Evolutionary conservation across 2,113 vertebrate species (phyloP).

Genomic region (Carassius gibelio): DNA sequence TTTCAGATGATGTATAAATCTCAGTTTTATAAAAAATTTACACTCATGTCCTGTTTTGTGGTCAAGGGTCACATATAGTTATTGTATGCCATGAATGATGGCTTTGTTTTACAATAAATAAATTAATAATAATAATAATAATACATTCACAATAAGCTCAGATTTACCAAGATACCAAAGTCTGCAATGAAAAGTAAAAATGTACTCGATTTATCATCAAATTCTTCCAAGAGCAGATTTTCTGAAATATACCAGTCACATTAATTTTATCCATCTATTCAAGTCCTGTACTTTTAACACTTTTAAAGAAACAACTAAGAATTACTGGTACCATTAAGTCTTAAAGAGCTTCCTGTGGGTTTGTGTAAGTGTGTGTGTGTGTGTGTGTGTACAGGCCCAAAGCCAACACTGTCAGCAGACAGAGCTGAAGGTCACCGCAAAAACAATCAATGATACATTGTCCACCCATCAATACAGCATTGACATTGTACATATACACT

Average conservation of each 20-base stretch:
- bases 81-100: too few relatives aligned
- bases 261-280: not conserved
- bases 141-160: not conserved
- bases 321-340: not conserved
- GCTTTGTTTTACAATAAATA: too few relatives aligned
- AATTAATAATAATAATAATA: too few relatives aligned
- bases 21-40: too few relatives aligned
- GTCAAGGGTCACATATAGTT: too few relatives aligned
- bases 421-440: conserved; percentile 21
- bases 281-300: not conserved
- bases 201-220: not conserved
- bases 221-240: not conserved
- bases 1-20: too few relatives aligned
- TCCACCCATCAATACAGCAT: conserved; percentile 24
- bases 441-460: conserved; percentile 29
- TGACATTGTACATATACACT: conserved; percentile 28
- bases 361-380: not conserved
- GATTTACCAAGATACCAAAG: not conserved
- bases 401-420: conserved; percentile 1
- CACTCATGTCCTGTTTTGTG: too few relatives aligned
- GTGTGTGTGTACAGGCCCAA: not conserved
- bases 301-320: not conserved
- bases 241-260: not conserved
- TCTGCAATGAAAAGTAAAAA: not conserved
- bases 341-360: not conserved